A percentile compares a stretch with the other conserved stretches of the same genome.
Evolutionary conservation across 2,113 vertebrate genomes (phyloP).

Genomic region (Scomber scombrus): DNA sequence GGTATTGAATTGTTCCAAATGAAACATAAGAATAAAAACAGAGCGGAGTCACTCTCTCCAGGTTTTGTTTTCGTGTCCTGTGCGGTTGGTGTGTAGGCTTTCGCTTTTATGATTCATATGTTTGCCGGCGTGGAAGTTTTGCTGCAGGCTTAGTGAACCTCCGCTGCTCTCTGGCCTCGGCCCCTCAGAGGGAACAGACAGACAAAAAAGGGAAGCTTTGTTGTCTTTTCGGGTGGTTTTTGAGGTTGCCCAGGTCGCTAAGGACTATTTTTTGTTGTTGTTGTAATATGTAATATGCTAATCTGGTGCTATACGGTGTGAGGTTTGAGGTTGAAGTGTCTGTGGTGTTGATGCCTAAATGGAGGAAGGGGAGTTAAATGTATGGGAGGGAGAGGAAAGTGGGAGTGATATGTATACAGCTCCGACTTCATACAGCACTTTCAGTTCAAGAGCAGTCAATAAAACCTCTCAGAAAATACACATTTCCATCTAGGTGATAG

Average conservation of each 20-base stretch:
- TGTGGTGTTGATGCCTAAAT: slow-evolving; percentile 23
- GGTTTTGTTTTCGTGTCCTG: slow-evolving; percentile 55
- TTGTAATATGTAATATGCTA: slow-evolving; percentile 57
- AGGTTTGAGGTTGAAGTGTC: slow-evolving; percentile 29
- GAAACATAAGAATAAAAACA: slow-evolving; percentile 30
- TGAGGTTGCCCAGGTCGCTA: slow-evolving; percentile 35
- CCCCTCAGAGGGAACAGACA: slow-evolving; percentile 41
- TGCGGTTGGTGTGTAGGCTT: slow-evolving; percentile 47
- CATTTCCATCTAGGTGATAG: too few relatives aligned
- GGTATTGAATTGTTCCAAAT: slow-evolving; percentile 65
- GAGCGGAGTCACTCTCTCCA: slow-evolving; percentile 58
- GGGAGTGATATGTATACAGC: background rate
- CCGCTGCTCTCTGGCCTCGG: slow-evolving; percentile 27
- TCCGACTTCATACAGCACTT: background rate
- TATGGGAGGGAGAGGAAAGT: background rate
- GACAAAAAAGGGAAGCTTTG: slow-evolving; percentile 47
- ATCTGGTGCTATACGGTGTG: slow-evolving; percentile 22
- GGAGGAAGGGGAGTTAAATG: slow-evolving; percentile 5
- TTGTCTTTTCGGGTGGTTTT: slow-evolving; percentile 36
- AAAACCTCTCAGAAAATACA: too few relatives aligned
- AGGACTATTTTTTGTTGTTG: slow-evolving; percentile 50
- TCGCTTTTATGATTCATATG: slow-evolving; percentile 60
- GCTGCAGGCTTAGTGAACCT: slow-evolving; percentile 53
- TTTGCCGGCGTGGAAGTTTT: slow-evolving; percentile 48
- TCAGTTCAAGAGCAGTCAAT: background rate